phyloP scores from a whole-genome alignment of 64 coral and sea anemone species.

The Hydrozoanthus tunicans region DNA sequence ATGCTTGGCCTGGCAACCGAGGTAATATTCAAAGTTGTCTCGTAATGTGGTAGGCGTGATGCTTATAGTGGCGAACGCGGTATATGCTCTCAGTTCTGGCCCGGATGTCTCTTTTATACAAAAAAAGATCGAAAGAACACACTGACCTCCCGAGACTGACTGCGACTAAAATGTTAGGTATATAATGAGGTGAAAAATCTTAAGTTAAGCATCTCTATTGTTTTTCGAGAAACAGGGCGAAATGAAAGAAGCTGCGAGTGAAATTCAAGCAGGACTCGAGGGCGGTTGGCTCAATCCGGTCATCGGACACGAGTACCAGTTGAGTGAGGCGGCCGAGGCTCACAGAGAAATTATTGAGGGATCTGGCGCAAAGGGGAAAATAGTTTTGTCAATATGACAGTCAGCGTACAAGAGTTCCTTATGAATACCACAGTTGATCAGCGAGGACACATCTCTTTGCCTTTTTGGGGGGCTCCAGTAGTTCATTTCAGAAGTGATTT shows the following conservation, averaged over 20 bases:
- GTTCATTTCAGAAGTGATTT: too few relatives aligned
- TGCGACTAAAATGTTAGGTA: too few relatives aligned
- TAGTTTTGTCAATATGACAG: conserved; percentile 62
- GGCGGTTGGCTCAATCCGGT: conserved; percentile 83
- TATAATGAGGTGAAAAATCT: neutral
- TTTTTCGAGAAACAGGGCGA: conserved; percentile 50
- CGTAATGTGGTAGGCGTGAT: neutral
- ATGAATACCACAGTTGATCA: neutral
- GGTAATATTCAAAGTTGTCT: conserved; percentile 43
- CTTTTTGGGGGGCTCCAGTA: too few relatives aligned
- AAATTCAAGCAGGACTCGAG: conserved; percentile 64
- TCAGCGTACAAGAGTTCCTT: neutral
- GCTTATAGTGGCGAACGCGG: neutral
- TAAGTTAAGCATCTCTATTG: neutral
- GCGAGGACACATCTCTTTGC: too few relatives aligned
- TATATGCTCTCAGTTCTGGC: too few relatives aligned
- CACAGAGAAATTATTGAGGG: conserved; percentile 84
- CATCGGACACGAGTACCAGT: conserved; percentile 70
- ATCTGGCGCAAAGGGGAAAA: conserved; percentile 70
- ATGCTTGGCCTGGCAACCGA: conserved; percentile 48
- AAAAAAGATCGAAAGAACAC: too few relatives aligned
- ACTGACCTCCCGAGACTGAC: too few relatives aligned
- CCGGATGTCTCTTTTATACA: too few relatives aligned
- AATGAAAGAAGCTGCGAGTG: conserved; percentile 66
- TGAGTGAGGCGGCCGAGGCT: conserved; percentile 67